A percentile compares a stretch with the other conserved stretches of the same genome.
Conservation (phyloP, 2,888 invertebrate species). For the Myopa testacea region DNA sequence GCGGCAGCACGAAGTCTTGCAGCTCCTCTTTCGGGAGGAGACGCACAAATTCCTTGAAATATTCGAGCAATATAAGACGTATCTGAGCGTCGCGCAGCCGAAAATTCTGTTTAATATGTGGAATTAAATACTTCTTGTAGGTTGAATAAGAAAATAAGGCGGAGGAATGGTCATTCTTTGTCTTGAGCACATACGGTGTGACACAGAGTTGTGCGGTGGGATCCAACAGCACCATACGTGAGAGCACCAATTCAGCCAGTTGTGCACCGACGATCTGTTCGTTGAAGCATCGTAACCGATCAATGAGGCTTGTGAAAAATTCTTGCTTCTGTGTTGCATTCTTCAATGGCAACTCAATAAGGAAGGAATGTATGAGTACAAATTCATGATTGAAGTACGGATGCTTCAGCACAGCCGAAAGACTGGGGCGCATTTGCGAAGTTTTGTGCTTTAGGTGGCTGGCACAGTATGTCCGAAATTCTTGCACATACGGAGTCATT, state of each 20-base stretch:
- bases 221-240: slow-evolving; percentile 87
- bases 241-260: slow-evolving; percentile 81
- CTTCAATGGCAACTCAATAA: slow-evolving; percentile 85
- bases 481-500: slow-evolving; percentile 77
- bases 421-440: slow-evolving; percentile 75
- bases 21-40: slow-evolving; percentile 82
- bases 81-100: slow-evolving; percentile 87
- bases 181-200: slow-evolving; percentile 69
- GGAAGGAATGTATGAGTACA: slow-evolving; percentile 83
- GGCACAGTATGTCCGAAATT: slow-evolving; percentile 79
- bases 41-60: slow-evolving; percentile 81
- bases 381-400: slow-evolving; percentile 88
- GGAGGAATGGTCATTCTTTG: slow-evolving; percentile 69
- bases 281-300: slow-evolving; percentile 78
- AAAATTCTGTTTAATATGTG: slow-evolving; percentile 83
- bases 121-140: slow-evolving; percentile 81
- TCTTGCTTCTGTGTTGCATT: slow-evolving; percentile 79
- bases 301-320: slow-evolving; percentile 81
- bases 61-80: slow-evolving; percentile 80
- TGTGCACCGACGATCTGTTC: slow-evolving; percentile 86
- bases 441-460: slow-evolving; percentile 77
- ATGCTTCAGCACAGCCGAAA: slow-evolving; percentile 77
- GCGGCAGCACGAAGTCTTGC: slow-evolving; percentile 84
- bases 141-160: slow-evolving; percentile 77
- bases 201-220: slow-evolving; percentile 76